Conservation (phyloP, 2,797 vertebrate genomes). For the Betta splendens region DNA sequence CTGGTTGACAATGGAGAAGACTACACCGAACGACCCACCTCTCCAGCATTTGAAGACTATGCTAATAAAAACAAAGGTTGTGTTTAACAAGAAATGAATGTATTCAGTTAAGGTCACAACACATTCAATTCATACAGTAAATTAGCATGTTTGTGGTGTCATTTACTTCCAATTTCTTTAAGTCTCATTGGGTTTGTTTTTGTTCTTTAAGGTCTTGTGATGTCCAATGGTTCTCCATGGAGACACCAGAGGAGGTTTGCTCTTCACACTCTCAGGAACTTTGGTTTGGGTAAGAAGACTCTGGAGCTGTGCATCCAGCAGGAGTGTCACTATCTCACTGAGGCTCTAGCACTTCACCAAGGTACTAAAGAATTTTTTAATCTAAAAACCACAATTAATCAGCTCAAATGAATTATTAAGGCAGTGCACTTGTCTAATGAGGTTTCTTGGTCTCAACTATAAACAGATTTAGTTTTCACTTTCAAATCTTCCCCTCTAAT, state of each 20-base stretch:
- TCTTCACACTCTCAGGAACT: constrained; percentile 72
- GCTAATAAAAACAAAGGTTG: constrained; percentile 47
- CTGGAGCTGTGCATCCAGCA: constrained; percentile 69
- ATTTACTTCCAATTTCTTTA: too few species aligned
- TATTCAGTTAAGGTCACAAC: too few species aligned
- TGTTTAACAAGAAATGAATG: too few species aligned
- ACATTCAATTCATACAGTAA: too few species aligned
- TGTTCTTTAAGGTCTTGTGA: constrained; percentile 59
- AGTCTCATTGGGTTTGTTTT: constrained; percentile 2
- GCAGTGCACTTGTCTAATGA: too few species aligned
- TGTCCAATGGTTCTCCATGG: constrained; percentile 65
- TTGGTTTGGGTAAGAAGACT: constrained; percentile 69
- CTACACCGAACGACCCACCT: constrained; percentile 45
- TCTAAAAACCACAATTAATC: too few species aligned
- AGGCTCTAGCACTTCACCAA: constrained; percentile 58
- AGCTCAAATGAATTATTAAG: too few species aligned
- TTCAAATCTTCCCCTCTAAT: too few species aligned
- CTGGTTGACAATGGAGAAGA: constrained; percentile 64
- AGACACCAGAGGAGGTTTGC: constrained; percentile 74
- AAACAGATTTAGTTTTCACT: too few species aligned
- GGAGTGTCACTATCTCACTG: constrained; percentile 65
- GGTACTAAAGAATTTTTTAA: too few species aligned
- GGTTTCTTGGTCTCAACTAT: too few species aligned
- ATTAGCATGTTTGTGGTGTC: constrained; percentile 1
- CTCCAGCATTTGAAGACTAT: constrained; percentile 44